Base-by-base conservation (phyloP, 2,797 vertebrate genomes). In the Schizopygopsis malacanthus region DNA sequence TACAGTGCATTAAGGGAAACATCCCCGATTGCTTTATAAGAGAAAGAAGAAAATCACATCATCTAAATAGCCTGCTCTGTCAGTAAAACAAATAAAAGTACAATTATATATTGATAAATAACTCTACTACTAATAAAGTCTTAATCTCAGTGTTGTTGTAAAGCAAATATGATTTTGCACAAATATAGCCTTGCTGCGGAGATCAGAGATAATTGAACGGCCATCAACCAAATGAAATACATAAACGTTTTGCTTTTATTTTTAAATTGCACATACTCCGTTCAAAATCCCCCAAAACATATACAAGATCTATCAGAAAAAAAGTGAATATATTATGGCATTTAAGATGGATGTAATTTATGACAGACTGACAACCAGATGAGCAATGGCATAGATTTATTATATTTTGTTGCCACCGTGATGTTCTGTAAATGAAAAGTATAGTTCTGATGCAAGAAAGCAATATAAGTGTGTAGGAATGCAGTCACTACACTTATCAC, bases 1-100 rank as follows among this genome's bases (percentile, higher is more conserved):
- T 92, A 94, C 93, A 95, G 93, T 94, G 94, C 93, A 90, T 94
- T 93, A 92, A 94, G 93, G 90, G 93, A 94, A 94, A 94, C 91
- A 93, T 95, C 95, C 95, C 94, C 95, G 94, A 95, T 94, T 90
- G 91, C 91, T 95, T 88, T 91, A 92, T 91, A 69, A 80, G 69
- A 75, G 37, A 93, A 92, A 91, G 41, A 86, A 87, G 71, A 50
- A 81, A 72, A 70, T 73, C 59, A 85, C 88, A 85, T 86, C 28
- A 87, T 83, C 88, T 85, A 86, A 90, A 88, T 87, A 87, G 87
- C 63, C 83, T 85, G 73, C 52, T 84, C 81, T 90, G 83, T 92
- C 87, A 89, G 83, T 84, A 76, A 88, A 92, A 92, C 89, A 76
- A 79, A 79, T 67, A n/a, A 73, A 73, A 81, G 54, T 39, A 86